A percentile compares a stretch with the other conserved stretches of the same genome.
These are phyloP conservation scores for Ichneumoninae sp. DNA, from an alignment of 2,888 invertebrate genomes.

Conservation along the genomic window DNA sequence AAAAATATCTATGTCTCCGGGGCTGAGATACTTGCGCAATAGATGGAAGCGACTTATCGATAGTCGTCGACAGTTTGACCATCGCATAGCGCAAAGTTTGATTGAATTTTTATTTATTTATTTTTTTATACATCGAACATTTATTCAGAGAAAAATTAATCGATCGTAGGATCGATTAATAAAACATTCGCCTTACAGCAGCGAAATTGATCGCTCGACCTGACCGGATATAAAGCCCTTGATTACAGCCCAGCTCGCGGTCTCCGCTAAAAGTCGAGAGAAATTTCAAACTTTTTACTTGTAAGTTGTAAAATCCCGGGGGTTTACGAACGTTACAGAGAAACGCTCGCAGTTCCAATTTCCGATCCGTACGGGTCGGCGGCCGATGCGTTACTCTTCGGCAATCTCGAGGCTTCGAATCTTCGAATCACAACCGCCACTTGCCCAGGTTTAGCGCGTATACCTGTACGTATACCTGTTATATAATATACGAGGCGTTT, in stretches of 20 bases:
- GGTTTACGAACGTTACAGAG: conserved; percentile 21
- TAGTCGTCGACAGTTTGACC: conserved; percentile 1
- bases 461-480: background rate
- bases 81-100: background rate
- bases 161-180: background rate
- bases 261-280: background rate
- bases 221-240: background rate
- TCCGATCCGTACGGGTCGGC: conserved; percentile 7
- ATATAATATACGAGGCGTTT: background rate
- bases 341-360: conserved; percentile 29
- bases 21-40: background rate
- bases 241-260: conserved; percentile 1
- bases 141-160: conserved; percentile 1
- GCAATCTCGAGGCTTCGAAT: background rate
- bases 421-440: background rate
- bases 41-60: background rate
- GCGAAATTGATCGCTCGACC: background rate
- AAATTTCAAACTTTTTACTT: conserved; percentile 23
- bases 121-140: background rate
- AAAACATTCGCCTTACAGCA: background rate
- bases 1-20: background rate
- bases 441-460: background rate
- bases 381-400: background rate
- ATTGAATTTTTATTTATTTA: background rate
- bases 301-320: conserved; percentile 8